Base-by-base conservation (phyloP, 2,113 vertebrate genomes). In the Peucedramus taeniatus region DNA sequence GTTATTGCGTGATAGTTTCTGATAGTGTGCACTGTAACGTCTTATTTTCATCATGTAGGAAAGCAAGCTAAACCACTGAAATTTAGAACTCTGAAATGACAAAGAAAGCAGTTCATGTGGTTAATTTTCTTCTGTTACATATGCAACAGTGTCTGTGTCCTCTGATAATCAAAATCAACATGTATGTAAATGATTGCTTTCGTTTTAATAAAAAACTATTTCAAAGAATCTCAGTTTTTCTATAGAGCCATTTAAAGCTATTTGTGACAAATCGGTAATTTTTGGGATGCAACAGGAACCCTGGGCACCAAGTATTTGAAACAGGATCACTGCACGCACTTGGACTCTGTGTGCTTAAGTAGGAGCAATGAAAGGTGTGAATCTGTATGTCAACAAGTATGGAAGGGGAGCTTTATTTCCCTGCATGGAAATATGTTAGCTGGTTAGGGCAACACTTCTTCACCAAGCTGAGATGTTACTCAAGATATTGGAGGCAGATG, bases 361-460 rank as follows among this genome's bases (percentile, higher is more conserved):
- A 60, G 68, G 78, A 76, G 54, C 23, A 87, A 28, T 0, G 0
- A 70, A 71, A 83, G 53, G 68, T 90, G 80, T 50, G 76, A 95
- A 87, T 87, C 57, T 30, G 63, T 53, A 54, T 70, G 94, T 85
- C 87, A 96, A 82, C 89, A 96, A 94, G 49, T 80, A 74, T 1
- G 1, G 66, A 90, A 92, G 21, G 74, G 39, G 71, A 86, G 51
- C 64, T 90, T 33, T 20, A 85, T 93, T 97, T 94, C 74, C 45
- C 82, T 31, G 31, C 84, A 81, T 27, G 45, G 79, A 91, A 94
- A 77, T 83, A 78, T 80, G 77, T 93, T 94, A 87, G 42, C 91
- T 94, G 70, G 87, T 90, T 79, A 95, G 91, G 77, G 81, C 74
- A 87, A 82, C 64, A 44, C 79, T 89, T 68, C 56, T 96, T 63